phyloP scores from a whole-genome alignment of 2,113 vertebrate genomes.

The Theristicus caerulescens region DNA sequence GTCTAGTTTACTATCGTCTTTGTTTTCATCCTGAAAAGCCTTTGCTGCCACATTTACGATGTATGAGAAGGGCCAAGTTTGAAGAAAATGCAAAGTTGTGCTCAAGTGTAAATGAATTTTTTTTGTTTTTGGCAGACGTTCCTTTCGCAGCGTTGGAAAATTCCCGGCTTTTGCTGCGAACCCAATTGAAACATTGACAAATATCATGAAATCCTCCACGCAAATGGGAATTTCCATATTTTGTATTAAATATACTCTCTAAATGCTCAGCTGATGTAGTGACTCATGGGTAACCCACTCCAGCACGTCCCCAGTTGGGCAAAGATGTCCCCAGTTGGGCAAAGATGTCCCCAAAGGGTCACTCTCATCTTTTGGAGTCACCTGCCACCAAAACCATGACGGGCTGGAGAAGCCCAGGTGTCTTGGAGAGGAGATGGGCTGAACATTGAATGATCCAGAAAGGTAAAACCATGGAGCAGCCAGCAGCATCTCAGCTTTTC shows the following conservation, averaged over 20 bases:
- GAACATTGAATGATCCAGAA: neutral
- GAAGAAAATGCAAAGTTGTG: neutral
- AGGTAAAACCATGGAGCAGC: neutral
- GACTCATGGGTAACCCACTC: neutral
- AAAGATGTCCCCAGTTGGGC: neutral
- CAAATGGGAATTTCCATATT: neutral
- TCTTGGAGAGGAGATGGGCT: neutral
- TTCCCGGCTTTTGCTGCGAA: neutral
- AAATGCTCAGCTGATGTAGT: neutral
- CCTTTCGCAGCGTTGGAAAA: neutral
- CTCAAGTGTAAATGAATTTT: neutral
- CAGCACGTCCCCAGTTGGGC: rapidly evolving
- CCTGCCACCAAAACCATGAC: neutral
- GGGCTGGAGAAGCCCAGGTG: neutral
- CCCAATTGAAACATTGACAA: neutral
- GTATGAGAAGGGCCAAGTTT: neutral
- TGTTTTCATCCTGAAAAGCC: neutral
- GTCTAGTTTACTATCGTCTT: neutral
- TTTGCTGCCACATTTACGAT: neutral
- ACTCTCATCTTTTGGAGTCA: neutral
- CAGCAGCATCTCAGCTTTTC: neutral
- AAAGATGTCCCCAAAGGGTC: neutral
- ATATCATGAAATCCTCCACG: neutral
- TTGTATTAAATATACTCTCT: neutral
- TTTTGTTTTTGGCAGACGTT: slow-evolving; percentile 6